phyloP scores from a whole-genome alignment of 2,113 vertebrate species.

The Sceloporus undulatus region DNA sequence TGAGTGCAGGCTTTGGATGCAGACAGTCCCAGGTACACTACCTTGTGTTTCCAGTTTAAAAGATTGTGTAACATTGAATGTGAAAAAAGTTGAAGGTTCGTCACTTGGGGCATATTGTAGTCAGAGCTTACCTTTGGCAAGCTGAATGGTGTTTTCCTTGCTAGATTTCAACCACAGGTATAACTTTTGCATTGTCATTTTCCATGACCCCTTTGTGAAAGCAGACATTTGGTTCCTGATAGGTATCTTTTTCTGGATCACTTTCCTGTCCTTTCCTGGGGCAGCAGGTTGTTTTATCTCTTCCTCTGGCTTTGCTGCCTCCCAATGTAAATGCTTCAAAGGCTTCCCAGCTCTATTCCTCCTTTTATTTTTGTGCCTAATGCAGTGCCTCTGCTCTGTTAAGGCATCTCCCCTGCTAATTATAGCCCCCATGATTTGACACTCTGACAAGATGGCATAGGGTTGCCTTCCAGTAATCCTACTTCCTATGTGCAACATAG shows the following conservation, averaged over 20 bases:
- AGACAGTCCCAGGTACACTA: neutral
- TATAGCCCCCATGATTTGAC: too few relatives aligned
- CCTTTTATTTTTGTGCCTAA: too few relatives aligned
- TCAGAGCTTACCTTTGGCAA: neutral
- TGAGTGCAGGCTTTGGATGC: neutral
- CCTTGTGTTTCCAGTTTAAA: neutral
- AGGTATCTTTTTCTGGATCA: neutral
- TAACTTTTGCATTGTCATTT: neutral
- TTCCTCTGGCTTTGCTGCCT: neutral
- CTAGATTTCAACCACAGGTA: neutral
- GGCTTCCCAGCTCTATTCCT: too few relatives aligned
- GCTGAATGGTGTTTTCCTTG: neutral
- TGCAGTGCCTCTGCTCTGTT: too few relatives aligned
- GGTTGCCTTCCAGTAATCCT: neutral
- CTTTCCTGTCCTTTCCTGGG: neutral
- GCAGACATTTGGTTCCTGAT: neutral
- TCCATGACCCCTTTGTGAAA: neutral
- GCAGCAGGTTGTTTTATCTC: neutral
- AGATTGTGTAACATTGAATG: neutral
- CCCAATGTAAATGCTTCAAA: neutral
- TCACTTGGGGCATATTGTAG: neutral
- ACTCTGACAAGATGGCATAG: neutral
- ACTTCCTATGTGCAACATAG: neutral
- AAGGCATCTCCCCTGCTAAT: too few relatives aligned
- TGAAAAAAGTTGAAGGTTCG: neutral